Base-by-base conservation (phyloP, 2,113 vertebrate genomes). In the Meleagris gallopavo region DNA sequence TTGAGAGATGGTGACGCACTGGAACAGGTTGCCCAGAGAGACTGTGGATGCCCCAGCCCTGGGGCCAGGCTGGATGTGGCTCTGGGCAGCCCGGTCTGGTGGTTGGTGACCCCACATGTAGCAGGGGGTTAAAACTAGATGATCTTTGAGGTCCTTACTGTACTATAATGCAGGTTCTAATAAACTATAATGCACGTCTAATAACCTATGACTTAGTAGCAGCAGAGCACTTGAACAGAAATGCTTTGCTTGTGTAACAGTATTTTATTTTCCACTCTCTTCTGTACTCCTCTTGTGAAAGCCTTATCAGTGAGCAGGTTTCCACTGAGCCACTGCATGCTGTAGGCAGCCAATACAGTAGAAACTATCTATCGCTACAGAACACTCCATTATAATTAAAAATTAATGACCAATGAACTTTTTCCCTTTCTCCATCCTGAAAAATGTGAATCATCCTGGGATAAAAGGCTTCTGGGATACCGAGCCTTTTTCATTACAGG, bases 351-450 rank as follows among this genome's bases (percentile, higher is more conserved):
- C 60, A 57, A 40, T 34, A 20, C 24, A 64, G 40, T 11, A 81
- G 60, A 78, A 81, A 83, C 76, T 58, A 71, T 48, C 55, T 83
- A 61, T 65, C 43, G 52, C 79, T 67, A 50, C 38, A 57, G 57
- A 96, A 67, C 24, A 69, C 38, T 86, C 88, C 65, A 84, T 86
- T 91, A 83, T 25, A 81, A 86, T 96, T 88, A 95, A 95, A 95
- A 94, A 95, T 88, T 88, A 65, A 95, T 95, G 66, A 16, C 58
- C 83, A 86, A 84, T 62, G 69, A 69, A 81, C 57, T 93, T 76
- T 80, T 40, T 83, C 54, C 71, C 64, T 89, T 81, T 62, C 62
- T 77, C 14, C n/a, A 1, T 21, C 61, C 48, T 78, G 65, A 93
- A 52, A 89, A 95, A 75, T n/a, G 79, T 24, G 60, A 48, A 43